These are phyloP conservation scores for Trachops cirrhosus DNA, from an alignment of 2,797 vertebrate genomes.

Conservation along the genomic window DNA sequence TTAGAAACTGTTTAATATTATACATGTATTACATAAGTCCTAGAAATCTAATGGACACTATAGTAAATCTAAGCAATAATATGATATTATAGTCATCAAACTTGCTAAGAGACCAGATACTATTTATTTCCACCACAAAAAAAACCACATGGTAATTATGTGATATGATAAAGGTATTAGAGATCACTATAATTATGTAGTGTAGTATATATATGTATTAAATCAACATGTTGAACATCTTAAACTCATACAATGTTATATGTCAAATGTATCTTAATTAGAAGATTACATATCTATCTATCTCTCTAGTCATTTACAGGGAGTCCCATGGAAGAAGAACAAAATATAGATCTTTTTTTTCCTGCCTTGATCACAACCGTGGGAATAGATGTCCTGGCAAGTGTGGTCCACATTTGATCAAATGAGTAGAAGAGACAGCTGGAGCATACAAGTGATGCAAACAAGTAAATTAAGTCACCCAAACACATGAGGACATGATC, in stretches of 20 bases:
- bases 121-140: neutral
- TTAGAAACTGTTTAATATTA: conserved; percentile 24
- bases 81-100: neutral
- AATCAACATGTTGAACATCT: neutral
- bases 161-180: neutral
- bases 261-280: neutral
- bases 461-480: conserved; percentile 13
- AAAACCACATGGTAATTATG: neutral
- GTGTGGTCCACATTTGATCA: neutral
- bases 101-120: neutral
- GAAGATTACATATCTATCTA: neutral
- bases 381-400: neutral
- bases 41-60: neutral
- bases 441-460: fast-evolving
- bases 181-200: neutral
- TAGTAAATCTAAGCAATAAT: neutral
- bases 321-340: neutral
- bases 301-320: neutral
- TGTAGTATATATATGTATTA: neutral
- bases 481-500: conserved; percentile 41
- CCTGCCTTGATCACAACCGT: neutral
- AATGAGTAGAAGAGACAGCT: neutral
- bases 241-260: neutral
- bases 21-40: neutral
- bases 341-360: conserved; percentile 7